Evolutionary conservation across 1,140 invertebrate genomes (phyloP), one percentile per base, ranked within the genome.

Genomic region (Hormaphis cornu): DNA sequence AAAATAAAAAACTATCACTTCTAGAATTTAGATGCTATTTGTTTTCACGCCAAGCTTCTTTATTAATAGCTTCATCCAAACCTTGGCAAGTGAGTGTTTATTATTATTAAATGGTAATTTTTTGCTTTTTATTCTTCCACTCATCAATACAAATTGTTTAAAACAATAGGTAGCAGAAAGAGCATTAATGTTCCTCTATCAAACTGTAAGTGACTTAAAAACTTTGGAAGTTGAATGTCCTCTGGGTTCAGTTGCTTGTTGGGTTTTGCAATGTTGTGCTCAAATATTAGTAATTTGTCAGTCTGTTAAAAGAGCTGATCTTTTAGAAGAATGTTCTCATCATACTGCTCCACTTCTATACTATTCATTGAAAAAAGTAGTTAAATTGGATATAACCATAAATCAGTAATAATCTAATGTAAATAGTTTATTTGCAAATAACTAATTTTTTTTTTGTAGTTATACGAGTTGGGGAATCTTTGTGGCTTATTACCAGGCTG

Each of bases 21-120:
- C 79, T 98, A 73, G 92, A 97, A 77, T 89, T 98, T 74, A 83
- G 95, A 70, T 95, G 92, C 79, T 97, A 97, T 81, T 82, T 98
- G 70, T 97, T 96, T 79, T 87, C 92, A 73, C 84, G 94, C 74
- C 95, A 98, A 81, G 91, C 91, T 79, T 85, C 90, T 72, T 85
- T 95, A 82, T 82, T 96, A 73, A 79, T 94, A 71, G 80, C 87
- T 72, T 82, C 86, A 56, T 86, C 84, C 73, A 88, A 89, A 79
- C 86, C 89, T 70, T 89, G 86, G 84, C 90, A 93, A 82, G 88
- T 89, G 77, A 77, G 82, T 82, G 71, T 50, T 69, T 61, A 40
- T 50, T 42, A 69, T 18, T 66, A 56, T 61, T n/a, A 59, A 69
- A 71, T 59, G 22, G 8, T 59, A 44, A 72, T 56, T 59, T n/a